Evolutionary conservation across 2,113 vertebrate genomes (phyloP).

Genomic region (Synodontis membranacea): DNA sequence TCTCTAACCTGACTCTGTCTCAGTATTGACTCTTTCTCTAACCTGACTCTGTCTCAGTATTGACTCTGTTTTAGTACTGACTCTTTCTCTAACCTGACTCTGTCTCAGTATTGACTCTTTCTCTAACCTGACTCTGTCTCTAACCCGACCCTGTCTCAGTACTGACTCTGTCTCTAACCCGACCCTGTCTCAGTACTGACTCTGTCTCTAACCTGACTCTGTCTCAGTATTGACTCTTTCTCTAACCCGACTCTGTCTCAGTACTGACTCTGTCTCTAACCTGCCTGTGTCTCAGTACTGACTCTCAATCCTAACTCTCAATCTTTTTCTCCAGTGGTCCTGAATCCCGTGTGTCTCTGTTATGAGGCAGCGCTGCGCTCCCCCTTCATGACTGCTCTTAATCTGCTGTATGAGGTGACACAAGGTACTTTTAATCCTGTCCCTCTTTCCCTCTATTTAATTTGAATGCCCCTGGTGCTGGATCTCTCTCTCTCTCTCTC

Average conservation of each 20-base stretch:
- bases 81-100: slow-evolving; percentile 18
- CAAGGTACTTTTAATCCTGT: slow-evolving; percentile 41
- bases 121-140: not conserved
- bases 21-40: not conserved
- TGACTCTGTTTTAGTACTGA: slow-evolving; percentile 2
- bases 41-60: not conserved
- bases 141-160: not conserved
- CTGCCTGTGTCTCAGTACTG: not conserved
- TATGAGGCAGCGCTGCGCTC: not conserved
- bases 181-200: not conserved
- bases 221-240: not conserved
- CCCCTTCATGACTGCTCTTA: not conserved
- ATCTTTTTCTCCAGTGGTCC: not conserved
- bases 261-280: not conserved
- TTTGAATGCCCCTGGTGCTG: slow-evolving; percentile 40
- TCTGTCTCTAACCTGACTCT: not conserved
- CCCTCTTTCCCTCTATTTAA: slow-evolving; percentile 19
- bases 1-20: not conserved
- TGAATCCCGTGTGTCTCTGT: not conserved
- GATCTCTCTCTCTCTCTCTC: slow-evolving; percentile 25
- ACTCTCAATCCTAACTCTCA: not conserved
- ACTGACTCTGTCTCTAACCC: not conserved
- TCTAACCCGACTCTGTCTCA: not conserved
- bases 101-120: not conserved
- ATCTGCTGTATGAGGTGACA: slow-evolving; percentile 29